Evolutionary conservation across 2,888 invertebrate genomes (phyloP).

Genomic region (Papilio protenor): DNA sequence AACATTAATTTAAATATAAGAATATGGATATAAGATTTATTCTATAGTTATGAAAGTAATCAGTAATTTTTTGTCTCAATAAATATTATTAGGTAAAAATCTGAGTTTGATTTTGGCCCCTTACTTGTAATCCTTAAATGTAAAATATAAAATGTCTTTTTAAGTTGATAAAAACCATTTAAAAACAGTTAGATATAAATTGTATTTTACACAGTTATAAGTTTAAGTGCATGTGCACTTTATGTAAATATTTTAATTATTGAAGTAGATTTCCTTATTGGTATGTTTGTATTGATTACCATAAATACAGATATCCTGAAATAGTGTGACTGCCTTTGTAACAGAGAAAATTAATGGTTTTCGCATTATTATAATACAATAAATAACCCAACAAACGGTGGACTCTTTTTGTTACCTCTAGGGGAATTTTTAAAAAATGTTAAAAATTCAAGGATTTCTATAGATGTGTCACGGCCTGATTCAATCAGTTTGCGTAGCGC

Average conservation of each 20-base stretch:
- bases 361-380: neutral
- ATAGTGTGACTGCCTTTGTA: neutral
- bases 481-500: neutral
- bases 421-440: neutral
- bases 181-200: neutral
- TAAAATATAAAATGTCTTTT: neutral
- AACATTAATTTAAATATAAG: neutral
- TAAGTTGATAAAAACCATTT: neutral
- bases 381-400: neutral
- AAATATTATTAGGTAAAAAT: neutral
- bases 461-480: neutral
- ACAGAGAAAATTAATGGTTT: neutral
- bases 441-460: neutral
- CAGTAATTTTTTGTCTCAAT: conserved; percentile 2
- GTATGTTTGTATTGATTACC: neutral
- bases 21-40: neutral
- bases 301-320: neutral
- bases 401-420: neutral
- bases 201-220: neutral
- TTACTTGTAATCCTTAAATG: neutral
- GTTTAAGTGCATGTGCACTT: neutral
- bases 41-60: neutral
- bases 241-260: neutral
- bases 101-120: neutral
- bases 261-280: neutral